Base-by-base conservation (phyloP, 1,140 invertebrate species). In the Zophobas morio region DNA sequence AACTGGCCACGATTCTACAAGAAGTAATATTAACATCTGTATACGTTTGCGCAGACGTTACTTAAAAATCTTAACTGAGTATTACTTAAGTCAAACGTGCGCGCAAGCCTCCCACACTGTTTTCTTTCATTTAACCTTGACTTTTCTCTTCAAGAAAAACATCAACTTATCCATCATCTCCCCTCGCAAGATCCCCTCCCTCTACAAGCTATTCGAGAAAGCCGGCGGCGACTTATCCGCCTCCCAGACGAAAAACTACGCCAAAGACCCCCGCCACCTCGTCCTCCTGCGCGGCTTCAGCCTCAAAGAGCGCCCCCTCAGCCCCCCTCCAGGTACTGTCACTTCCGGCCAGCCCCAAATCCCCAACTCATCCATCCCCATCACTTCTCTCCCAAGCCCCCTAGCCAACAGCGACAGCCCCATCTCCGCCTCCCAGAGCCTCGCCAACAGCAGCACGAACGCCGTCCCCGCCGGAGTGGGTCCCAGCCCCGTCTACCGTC, bases 131-230 rank as follows among this genome's bases (percentile, higher is more conserved):
- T 20, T 20, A 20, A 20, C 20, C 0, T 20, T 20, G 20, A 20
- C 20, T 20, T 80, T 78, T 82, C 74, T 78, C 82, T 91, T 89
- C 81, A 86, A 95, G 91, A 90, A 93, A 53, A 93, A 92, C 36
- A 95, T 96, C 4, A 93, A 96, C 86, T 87, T 98, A 2, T 97
- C 96, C 0, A 93, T 99, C 42, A 90, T 97, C 20, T 95, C 96
- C 0, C 96, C 96, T 1, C 88, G 96, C 53, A 96, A 97, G 86
- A 94, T 98, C 77, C 93, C 96, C 0, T 90, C 92, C 0, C 85
- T 96, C 0, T 92, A 93, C 77, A 93, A 93, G 81, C 85, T 96
- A 6, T 96, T 94, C 84, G 94, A 95, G 82, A 94, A 94, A 86
- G 94, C 95, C 6, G 96, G 95, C 6, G 96, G 95, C 0, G 96